A percentile compares a stretch with the other conserved stretches of the same genome.
Evolutionary conservation across 2,113 vertebrate genomes (phyloP).

Genomic region (Datnioides undecimradiatus): DNA sequence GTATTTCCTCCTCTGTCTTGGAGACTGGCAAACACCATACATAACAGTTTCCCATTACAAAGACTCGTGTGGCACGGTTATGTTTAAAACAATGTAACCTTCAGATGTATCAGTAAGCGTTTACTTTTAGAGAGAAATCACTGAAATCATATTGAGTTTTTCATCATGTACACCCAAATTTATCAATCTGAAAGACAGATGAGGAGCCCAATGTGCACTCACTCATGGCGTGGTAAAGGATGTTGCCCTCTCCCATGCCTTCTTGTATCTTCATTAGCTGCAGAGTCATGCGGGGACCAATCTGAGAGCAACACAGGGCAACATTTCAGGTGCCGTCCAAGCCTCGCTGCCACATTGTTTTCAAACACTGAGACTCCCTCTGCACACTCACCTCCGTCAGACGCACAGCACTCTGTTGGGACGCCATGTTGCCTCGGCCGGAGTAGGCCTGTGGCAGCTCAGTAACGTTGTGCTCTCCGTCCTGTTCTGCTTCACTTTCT

Average conservation of each 20-base stretch:
- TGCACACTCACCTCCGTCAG: constrained; percentile 87
- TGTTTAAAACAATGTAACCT: fast-evolving
- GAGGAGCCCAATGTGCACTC: constrained; percentile 50
- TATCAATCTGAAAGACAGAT: neutral
- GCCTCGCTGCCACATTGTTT: fast-evolving
- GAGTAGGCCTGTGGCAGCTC: constrained; percentile 91
- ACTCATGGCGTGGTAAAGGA: constrained; percentile 90
- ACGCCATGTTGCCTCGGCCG: constrained; percentile 91
- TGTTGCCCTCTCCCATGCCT: constrained; percentile 88
- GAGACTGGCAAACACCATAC: constrained; percentile 78
- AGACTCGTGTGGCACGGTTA: neutral
- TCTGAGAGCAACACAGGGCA: constrained; percentile 75
- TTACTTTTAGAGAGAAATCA: constrained; percentile 78
- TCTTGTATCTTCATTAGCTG: constrained; percentile 92
- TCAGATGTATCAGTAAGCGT: constrained; percentile 79
- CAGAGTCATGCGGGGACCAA: constrained; percentile 92
- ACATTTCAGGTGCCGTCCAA: neutral
- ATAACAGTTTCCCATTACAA: neutral
- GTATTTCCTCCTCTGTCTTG: constrained; percentile 88
- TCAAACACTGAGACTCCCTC: fast-evolving
- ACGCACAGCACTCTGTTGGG: constrained; percentile 92
- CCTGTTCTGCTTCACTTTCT: constrained; percentile 93
- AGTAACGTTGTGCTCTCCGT: constrained; percentile 90
- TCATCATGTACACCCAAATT: constrained; percentile 69
- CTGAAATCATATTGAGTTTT: constrained; percentile 46